These are phyloP conservation scores for Watsonalla cultraria DNA, from an alignment of 2,888 invertebrate species.

Conservation along the genomic window DNA sequence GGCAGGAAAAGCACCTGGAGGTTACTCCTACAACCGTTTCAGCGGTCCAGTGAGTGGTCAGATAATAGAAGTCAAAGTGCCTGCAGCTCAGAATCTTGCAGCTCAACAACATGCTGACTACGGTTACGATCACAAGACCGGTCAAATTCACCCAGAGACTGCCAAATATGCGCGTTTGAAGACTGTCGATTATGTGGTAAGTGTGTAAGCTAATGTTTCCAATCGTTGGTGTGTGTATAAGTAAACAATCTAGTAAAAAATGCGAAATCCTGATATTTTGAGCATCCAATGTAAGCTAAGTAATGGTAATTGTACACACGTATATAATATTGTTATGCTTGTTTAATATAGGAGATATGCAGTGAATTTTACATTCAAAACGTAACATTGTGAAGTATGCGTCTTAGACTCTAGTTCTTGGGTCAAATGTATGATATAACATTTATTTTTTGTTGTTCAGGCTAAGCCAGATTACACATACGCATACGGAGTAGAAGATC, in stretches of 20 bases:
- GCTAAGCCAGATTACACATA: slow-evolving; percentile 87
- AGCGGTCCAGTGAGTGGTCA: slow-evolving; percentile 86
- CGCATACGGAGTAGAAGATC: slow-evolving; percentile 87
- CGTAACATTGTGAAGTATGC: too few species aligned
- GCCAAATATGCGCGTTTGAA: slow-evolving; percentile 74
- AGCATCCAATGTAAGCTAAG: too few species aligned
- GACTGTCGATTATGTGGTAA: slow-evolving; percentile 82
- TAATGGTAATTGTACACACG: background rate
- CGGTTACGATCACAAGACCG: slow-evolving; percentile 68
- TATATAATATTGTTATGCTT: too few species aligned
- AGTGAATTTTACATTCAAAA: too few species aligned
- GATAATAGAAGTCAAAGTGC: slow-evolving; percentile 76
- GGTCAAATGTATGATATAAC: background rate
- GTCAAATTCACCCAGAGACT: slow-evolving; percentile 67
- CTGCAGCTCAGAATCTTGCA: slow-evolving; percentile 59
- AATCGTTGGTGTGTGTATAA: too few species aligned
- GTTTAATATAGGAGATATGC: too few species aligned
- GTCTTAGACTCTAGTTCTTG: background rate
- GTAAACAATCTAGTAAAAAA: background rate
- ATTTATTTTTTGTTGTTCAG: slow-evolving; percentile 41
- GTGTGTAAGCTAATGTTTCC: slow-evolving; percentile 17
- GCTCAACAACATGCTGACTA: slow-evolving; percentile 73
- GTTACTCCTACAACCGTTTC: slow-evolving; percentile 85
- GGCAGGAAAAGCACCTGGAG: slow-evolving; percentile 60
- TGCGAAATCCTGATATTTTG: too few species aligned